Evolutionary conservation across 2,113 vertebrate genomes (phyloP), one percentile per base, ranked within the genome.

Genomic region (Oplegnathus fasciatus): DNA sequence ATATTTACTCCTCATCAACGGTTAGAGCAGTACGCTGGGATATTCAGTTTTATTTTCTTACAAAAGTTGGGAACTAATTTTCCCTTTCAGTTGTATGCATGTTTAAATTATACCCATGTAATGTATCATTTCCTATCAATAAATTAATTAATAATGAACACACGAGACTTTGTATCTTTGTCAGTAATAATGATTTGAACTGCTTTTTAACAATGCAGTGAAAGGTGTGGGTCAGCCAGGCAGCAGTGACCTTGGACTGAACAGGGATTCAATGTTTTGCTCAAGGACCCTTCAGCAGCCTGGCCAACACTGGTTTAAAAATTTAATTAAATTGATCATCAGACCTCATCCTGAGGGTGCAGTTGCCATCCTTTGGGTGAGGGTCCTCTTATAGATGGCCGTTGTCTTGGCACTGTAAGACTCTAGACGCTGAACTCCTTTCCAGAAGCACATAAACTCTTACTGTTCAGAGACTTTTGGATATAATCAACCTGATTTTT

Each of bases 321-420:
- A 65, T 65, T 58, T 18, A 72, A 71, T 40, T 55, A 6, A 58
- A 55, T 6, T 40, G 8, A 58, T 67, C 40, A 80, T 69, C 13
- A 50, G 6, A 54, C 1, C n/a, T 48, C 48, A 37, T 30, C 2
- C 24, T 42, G 28, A 74, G 17, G 44, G 14, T 52, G 17, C 3
- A 40, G 24, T 20, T n/a, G 5, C 9, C 8, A 37, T 46, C 26
- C n/a, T 55, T 11, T 42, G 14, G 26, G 20, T 26, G 66, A 62
- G 2, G 4, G 17, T 20, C 8, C 22, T 10, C 57, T 5, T 60
- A 7, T 13, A 58, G 20, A 32, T 74, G 20, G 6, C 61, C 4
- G 20, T 69, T 60, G 48, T 69, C 68, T 75, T 58, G 87, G 80
- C 8, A 26, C 71, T 82, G 74, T 77, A 66, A 85, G 61, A 76